Percentiles rank a stretch among this genome's conserved stretches.
Evolutionary conservation across 2,888 invertebrate species (phyloP).

Genomic region (Aphidoletes aphidimyza): DNA sequence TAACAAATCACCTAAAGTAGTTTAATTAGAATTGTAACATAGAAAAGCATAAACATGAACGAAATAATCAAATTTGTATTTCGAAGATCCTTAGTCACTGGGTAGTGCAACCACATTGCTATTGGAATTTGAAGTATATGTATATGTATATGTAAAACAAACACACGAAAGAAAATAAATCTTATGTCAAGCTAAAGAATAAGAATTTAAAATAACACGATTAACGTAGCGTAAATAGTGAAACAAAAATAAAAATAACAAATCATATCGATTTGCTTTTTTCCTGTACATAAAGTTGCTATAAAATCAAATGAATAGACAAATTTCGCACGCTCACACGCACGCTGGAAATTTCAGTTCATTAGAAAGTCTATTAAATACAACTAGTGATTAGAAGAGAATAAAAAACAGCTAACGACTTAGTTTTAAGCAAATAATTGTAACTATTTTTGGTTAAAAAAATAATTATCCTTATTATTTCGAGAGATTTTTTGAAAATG

Average conservation of each 20-base stretch:
- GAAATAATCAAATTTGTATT: slow-evolving; percentile 24
- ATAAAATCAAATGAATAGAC: slow-evolving; percentile 16
- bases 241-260: not conserved
- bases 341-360: not conserved
- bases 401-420: not conserved
- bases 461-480: slow-evolving; percentile 9
- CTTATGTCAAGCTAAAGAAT: not conserved
- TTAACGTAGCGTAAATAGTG: no score
- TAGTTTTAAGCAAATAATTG: not conserved
- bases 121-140: not conserved
- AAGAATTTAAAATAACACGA: not conserved
- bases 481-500: slow-evolving; percentile 1
- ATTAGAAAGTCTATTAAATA: not conserved
- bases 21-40: slow-evolving; percentile 34
- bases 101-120: not conserved
- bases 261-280: slow-evolving; percentile 30
- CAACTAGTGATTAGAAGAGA: not conserved
- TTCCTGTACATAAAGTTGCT: not conserved
- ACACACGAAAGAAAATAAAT: not conserved
- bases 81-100: not conserved
- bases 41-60: not conserved
- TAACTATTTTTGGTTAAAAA: not conserved
- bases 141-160: no score
- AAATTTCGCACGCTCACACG: not conserved
- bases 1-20: slow-evolving; percentile 49